These are phyloP conservation scores for Gnathonemus echidnorhynchus DNA, from an alignment of 2,113 vertebrate species.

Conservation along the genomic window DNA sequence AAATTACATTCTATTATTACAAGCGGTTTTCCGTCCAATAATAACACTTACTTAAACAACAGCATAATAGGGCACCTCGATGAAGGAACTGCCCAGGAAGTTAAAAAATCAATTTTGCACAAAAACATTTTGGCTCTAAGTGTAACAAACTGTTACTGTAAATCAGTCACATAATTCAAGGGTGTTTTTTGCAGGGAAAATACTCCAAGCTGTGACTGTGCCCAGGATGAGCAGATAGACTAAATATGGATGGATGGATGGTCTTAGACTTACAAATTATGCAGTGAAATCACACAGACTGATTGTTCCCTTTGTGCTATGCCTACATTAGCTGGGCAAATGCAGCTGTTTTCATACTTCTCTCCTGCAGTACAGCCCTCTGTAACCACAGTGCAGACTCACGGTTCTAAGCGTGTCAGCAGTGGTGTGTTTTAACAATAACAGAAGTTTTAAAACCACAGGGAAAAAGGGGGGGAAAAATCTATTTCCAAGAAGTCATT, in stretches of 20 bases:
- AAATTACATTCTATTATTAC: background rate
- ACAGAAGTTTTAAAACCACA: background rate
- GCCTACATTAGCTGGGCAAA: background rate
- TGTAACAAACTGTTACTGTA: background rate
- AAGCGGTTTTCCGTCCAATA: background rate
- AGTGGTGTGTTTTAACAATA: background rate
- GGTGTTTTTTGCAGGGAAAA: background rate
- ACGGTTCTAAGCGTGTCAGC: background rate
- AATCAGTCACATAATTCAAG: background rate
- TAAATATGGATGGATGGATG: background rate
- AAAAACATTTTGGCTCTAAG: background rate
- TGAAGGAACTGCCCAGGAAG: background rate
- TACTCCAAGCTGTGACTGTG: background rate
- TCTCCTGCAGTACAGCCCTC: background rate
- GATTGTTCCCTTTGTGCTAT: background rate
- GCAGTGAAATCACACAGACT: background rate
- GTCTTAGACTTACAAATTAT: background rate
- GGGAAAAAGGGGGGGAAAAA: background rate
- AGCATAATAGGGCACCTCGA: background rate
- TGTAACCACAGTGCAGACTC: background rate
- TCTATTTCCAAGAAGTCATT: background rate
- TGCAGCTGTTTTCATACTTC: background rate
- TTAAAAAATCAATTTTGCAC: background rate
- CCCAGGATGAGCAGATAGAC: background rate
- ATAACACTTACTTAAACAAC: background rate